Evolutionary conservation across 2,888 invertebrate species (phyloP), one percentile per base, ranked within the genome.

Genomic region (Hoplodrina ambigua): DNA sequence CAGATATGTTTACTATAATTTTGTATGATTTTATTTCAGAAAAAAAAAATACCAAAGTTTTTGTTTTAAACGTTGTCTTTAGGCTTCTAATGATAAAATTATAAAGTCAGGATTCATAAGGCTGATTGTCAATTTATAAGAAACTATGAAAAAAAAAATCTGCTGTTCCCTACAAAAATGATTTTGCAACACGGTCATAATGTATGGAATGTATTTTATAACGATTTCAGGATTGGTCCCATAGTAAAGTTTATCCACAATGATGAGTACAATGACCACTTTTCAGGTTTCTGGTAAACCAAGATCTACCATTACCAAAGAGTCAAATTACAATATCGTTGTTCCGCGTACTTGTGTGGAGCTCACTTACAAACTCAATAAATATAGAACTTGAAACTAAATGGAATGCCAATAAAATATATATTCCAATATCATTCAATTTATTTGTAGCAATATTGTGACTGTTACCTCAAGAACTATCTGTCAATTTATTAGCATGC

Each of bases 1-100:
- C 44, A 65, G 44, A 58, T 72, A 69, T 53, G 58, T 76, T 72
- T 66, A 59, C 72, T 69, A 33, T 60, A 19, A 57, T 62, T 57
- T 30, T 75, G 15, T 19, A 13, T 44, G 8, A 55, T 25, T 50
- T 25, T 37, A 25, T 46, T 10, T 1, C 11, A 56, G 50, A 44
- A 33, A 75, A 46, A 37, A 57, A 25, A 25, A 25, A 25, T 1
- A 25, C 25, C 1, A 25, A 25, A 25, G n/a, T n/a, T 25, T 25
- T 25, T 25, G 25, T 25, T 25, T 25, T 25, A 25, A 25, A 2
- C 25, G 25, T 25, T 25, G 41, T 8, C 11, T 41, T 41, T 11
- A 13, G 41, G 11, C 11, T 13, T 41, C 2, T 41, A 13, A 41
- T 11, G 11, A 0, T 11, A 41, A 13, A 2, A 11, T 11, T 13